These are phyloP conservation scores for Bactericera cockerelli DNA, from an alignment of 1,140 invertebrate species.

Conservation along the genomic window DNA sequence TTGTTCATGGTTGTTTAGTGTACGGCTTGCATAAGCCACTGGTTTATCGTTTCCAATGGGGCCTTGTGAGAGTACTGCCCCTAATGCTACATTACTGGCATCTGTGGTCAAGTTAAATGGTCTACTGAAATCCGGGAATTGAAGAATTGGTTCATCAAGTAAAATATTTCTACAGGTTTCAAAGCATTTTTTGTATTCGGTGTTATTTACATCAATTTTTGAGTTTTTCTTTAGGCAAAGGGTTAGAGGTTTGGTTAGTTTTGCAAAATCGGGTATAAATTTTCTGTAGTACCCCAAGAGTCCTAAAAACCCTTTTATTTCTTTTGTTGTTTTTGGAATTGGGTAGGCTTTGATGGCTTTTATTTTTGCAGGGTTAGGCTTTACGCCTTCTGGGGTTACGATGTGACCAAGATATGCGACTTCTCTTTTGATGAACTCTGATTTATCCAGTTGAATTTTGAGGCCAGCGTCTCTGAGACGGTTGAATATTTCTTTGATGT, in stretches of 20 bases:
- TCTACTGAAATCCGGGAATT: slow-evolving; percentile 21
- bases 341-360: slow-evolving; percentile 26
- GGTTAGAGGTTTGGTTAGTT: slow-evolving; percentile 24
- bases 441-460: slow-evolving; percentile 21
- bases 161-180: slow-evolving; percentile 26
- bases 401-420: slow-evolving; percentile 30
- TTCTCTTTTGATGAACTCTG: slow-evolving; percentile 23
- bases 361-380: slow-evolving; percentile 27
- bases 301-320: slow-evolving; percentile 27
- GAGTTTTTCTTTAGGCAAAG: slow-evolving; percentile 10
- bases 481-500: slow-evolving; percentile 11
- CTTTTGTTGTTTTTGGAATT: slow-evolving; percentile 21
- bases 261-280: slow-evolving; percentile 25
- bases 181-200: slow-evolving; percentile 22
- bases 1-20: slow-evolving; percentile 21
- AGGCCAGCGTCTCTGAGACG: slow-evolving; percentile 10
- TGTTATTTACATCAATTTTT: not conserved
- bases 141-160: slow-evolving; percentile 21
- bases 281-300: slow-evolving; percentile 26
- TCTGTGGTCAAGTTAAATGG: slow-evolving; percentile 23
- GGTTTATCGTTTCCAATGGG: slow-evolving; percentile 15
- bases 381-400: slow-evolving; percentile 25
- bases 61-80: slow-evolving; percentile 24
- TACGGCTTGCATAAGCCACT: slow-evolving; percentile 23
- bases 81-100: slow-evolving; percentile 14